Evolutionary conservation across 1,140 invertebrate genomes (phyloP), one percentile per base, ranked within the genome.

Genomic region (Drosophila takahashii): DNA sequence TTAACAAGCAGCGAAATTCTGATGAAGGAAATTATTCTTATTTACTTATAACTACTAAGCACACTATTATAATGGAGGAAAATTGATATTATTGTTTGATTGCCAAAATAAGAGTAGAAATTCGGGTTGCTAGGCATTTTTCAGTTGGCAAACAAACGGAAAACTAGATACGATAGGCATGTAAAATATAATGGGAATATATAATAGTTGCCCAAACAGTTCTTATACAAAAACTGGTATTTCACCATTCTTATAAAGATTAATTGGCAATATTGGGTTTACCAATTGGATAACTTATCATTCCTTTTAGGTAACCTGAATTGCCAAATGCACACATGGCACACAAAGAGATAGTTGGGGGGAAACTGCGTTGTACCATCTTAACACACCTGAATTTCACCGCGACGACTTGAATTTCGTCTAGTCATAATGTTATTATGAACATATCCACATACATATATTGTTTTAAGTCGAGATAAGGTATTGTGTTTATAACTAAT

Each of bases 81-180:
- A 45, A 22, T 9, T 11, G 13, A 13, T 13, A 22, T 9, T 0
- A 26, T 9, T 11, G 5, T 44, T 44, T 2, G 22, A n/a, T 11
- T 48, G 8, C 9, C 18, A 10, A 48, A 29, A 48, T 29, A 29
- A 10, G 9, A 26, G 22, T 11, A 57, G 5, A 18, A 37, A 9
- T 16, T 36, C 7, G 29, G 32, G 62, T 65, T 65, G 57, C 62
- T 65, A 65, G 58, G 62, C 58, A 62, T 37, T 65, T 39, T 36
- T 10, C n/a, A n/a, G 9, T 32, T 36, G 42, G 27, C 42, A 66
- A 32, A 59, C 36, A 58, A 41, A 48, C 10, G 22, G 9, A 58
- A 39, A 61, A 11, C 52, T 41, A 41, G 15, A n/a, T 8, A 41
- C 8, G 15, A 41, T 16, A 41, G 16, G 7, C 11, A 58, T 11